Percentiles rank a stretch among this genome's conserved stretches.
These are phyloP conservation scores for Spialia ferax DNA, from an alignment of 2,888 invertebrate species.

Conservation along the genomic window DNA sequence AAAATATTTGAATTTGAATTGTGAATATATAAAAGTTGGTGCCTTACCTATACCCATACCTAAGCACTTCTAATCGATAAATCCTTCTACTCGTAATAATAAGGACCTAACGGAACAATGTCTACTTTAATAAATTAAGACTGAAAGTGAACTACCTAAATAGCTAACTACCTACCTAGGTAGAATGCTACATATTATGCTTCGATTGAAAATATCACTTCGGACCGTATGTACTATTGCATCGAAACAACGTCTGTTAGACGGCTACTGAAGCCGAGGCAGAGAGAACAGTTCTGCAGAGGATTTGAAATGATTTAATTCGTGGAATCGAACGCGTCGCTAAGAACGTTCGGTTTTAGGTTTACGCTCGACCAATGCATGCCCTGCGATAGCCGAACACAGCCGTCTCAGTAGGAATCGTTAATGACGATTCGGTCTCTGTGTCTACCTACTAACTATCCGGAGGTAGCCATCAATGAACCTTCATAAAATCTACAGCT, in stretches of 20 bases:
- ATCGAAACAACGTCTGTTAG: conserved; percentile 14
- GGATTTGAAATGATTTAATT: conserved; percentile 38
- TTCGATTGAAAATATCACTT: not conserved
- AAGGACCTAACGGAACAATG: too few relatives aligned
- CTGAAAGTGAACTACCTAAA: not conserved
- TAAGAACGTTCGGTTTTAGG: conserved; percentile 37
- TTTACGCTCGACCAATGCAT: conserved; percentile 33
- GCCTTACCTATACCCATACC: too few relatives aligned
- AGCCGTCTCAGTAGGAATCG: conserved; percentile 57
- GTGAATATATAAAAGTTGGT: too few relatives aligned
- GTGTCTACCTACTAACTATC: conserved; percentile 32
- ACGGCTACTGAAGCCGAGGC: conserved; percentile 12
- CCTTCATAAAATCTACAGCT: not conserved
- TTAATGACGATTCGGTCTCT: conserved; percentile 53
- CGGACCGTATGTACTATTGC: conserved; percentile 22
- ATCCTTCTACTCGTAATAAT: too few relatives aligned
- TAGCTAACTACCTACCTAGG: too few relatives aligned
- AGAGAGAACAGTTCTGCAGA: conserved; percentile 22
- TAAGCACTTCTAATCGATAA: too few relatives aligned
- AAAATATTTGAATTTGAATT: too few relatives aligned
- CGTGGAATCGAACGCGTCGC: conserved; percentile 29
- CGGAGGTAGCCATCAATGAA: conserved; percentile 45
- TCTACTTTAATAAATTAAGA: too few relatives aligned
- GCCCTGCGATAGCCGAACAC: conserved; percentile 44
- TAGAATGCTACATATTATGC: not conserved